These are phyloP conservation scores for Ascaphus truei DNA, from an alignment of 2,113 vertebrate genomes.

Conservation along the genomic window DNA sequence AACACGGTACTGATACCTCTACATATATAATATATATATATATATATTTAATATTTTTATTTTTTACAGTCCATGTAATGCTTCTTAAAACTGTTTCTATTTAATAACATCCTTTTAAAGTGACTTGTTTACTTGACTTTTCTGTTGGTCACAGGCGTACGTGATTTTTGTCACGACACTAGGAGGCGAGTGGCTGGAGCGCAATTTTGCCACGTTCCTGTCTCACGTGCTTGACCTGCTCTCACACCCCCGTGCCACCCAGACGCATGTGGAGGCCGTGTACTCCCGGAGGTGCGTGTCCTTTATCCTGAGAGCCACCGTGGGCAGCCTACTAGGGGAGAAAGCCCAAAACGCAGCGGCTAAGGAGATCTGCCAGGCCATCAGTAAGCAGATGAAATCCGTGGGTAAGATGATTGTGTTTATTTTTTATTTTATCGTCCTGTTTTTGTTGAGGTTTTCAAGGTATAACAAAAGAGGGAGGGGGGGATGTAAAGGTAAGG, in stretches of 20 bases:
- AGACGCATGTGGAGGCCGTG: constrained; percentile 95
- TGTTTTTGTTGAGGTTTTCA: no score
- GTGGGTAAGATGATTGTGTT: constrained; percentile 79
- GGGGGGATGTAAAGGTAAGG: no score
- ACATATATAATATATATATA: no score
- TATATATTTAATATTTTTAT: background rate
- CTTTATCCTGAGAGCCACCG: constrained; percentile 91
- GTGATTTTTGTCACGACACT: constrained; percentile 93
- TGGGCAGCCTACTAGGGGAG: constrained; percentile 90
- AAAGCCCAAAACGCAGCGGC: constrained; percentile 97
- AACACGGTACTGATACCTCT: no score
- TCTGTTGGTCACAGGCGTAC: constrained; percentile 76
- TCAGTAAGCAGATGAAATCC: constrained; percentile 97
- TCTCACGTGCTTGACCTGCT: constrained; percentile 92
- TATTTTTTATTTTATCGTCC: no score
- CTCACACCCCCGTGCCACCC: constrained; percentile 92
- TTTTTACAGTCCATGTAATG: no score
- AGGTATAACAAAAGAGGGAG: no score
- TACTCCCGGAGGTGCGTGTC: constrained; percentile 97
- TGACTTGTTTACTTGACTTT: background rate
- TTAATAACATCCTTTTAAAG: background rate
- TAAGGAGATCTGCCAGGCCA: constrained; percentile 97
- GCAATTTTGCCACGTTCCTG: constrained; percentile 91
- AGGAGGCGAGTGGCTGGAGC: constrained; percentile 95
- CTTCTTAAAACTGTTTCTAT: no score